Conservation (phyloP, 2,113 vertebrate species). For the Muscicapa adusta region DNA sequence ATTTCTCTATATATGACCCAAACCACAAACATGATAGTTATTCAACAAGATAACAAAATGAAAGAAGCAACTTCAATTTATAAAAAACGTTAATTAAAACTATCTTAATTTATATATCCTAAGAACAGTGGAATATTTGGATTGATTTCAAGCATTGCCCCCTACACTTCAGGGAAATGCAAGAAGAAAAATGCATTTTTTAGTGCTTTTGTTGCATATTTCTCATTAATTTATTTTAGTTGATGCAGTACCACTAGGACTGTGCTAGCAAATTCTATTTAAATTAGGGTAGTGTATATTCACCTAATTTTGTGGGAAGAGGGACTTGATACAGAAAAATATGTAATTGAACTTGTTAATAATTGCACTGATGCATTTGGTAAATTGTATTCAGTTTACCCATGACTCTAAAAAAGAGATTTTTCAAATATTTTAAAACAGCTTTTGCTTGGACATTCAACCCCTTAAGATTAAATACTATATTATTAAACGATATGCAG, state of each 20-base stretch:
- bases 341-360: too few species aligned
- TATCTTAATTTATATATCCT: neutral
- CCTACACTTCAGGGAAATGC: neutral
- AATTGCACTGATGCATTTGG: too few species aligned
- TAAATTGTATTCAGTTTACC: too few species aligned
- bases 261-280: neutral
- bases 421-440: too few species aligned
- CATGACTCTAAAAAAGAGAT: too few species aligned
- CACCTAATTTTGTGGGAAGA: too few species aligned
- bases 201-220: neutral
- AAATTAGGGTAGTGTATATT: too few species aligned
- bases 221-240: neutral
- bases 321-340: too few species aligned
- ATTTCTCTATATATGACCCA: neutral
- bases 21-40: neutral
- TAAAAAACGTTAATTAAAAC: neutral
- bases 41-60: neutral
- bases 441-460: too few species aligned
- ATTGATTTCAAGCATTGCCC: neutral
- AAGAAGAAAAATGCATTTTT: neutral
- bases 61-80: neutral
- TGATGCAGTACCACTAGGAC: neutral
- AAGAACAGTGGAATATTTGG: neutral
- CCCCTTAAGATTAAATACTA: too few species aligned
- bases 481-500: too few species aligned